Conservation (phyloP, 2,797 vertebrate species). For the Lophius americanus region DNA sequence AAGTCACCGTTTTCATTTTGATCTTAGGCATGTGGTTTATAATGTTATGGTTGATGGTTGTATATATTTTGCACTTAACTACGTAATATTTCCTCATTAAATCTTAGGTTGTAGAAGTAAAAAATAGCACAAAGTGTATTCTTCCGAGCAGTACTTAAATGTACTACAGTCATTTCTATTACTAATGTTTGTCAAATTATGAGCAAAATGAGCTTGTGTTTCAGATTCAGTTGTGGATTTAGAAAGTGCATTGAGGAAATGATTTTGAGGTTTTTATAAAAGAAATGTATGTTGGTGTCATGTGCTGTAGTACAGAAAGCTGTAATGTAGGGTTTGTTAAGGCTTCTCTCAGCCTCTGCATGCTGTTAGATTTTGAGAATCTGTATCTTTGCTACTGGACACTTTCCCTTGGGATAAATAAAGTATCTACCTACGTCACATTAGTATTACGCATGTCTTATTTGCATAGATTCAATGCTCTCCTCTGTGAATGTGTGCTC, state of each 20-base stretch:
- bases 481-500: slow-evolving; percentile 17
- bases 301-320: not conserved
- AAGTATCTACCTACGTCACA: too few relatives aligned
- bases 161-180: too few relatives aligned
- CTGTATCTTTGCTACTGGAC: too few relatives aligned
- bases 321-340: slow-evolving; percentile 39
- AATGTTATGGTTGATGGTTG: too few relatives aligned
- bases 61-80: too few relatives aligned
- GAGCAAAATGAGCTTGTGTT: not conserved
- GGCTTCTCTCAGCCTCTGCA: not conserved
- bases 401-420: too few relatives aligned
- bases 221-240: not conserved
- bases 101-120: too few relatives aligned
- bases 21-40: not conserved
- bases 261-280: not conserved
- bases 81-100: too few relatives aligned
- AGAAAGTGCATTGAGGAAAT: not conserved
- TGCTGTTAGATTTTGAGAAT: too few relatives aligned
- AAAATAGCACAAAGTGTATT: too few relatives aligned
- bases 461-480: slow-evolving; percentile 10
- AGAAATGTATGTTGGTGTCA: not conserved
- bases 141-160: too few relatives aligned
- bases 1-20: not conserved
- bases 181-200: too few relatives aligned
- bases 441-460: slow-evolving; percentile 7